Evolutionary conservation across 92 coral and sea anemone species (phyloP).

Genomic region (Porites rus): DNA sequence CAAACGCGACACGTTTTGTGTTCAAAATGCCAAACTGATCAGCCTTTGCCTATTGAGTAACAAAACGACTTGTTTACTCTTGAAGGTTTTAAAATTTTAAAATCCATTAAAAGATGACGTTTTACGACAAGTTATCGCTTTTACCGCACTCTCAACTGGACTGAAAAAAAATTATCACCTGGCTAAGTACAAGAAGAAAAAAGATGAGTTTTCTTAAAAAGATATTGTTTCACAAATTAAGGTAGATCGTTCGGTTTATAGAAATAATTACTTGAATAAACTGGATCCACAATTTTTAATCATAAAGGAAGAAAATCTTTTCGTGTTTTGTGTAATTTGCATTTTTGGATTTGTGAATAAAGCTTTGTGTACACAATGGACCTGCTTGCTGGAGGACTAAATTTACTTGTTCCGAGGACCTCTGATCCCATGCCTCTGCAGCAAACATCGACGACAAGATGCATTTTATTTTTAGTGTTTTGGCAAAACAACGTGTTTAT

Average conservation of each 20-base stretch:
- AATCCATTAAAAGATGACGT: background rate
- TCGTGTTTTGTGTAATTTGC: slow-evolving; percentile 20
- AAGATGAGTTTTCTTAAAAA: background rate
- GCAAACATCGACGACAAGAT: background rate
- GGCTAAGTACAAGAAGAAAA: background rate
- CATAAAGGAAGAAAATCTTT: background rate
- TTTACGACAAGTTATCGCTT: background rate
- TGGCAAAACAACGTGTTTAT: background rate
- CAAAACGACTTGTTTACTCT: slow-evolving; percentile 10
- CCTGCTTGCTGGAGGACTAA: no score
- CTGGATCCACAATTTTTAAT: slow-evolving; percentile 12
- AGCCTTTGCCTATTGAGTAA: background rate
- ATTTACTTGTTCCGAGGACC: background rate
- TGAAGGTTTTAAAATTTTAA: background rate
- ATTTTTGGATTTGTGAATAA: slow-evolving; percentile 6
- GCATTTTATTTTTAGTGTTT: background rate
- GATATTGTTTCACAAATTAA: background rate
- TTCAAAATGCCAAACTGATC: background rate
- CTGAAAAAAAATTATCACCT: background rate
- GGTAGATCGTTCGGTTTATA: background rate
- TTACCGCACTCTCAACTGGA: background rate
- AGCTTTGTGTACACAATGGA: background rate
- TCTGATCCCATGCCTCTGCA: background rate
- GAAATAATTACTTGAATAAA: slow-evolving; percentile 1
- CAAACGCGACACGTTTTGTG: no score